Evolutionary conservation across 37 sponge, comb jelly and placozoan genomes (phyloP), one percentile per base, ranked within the genome.

Genomic region (Ephydatia muelleri): DNA sequence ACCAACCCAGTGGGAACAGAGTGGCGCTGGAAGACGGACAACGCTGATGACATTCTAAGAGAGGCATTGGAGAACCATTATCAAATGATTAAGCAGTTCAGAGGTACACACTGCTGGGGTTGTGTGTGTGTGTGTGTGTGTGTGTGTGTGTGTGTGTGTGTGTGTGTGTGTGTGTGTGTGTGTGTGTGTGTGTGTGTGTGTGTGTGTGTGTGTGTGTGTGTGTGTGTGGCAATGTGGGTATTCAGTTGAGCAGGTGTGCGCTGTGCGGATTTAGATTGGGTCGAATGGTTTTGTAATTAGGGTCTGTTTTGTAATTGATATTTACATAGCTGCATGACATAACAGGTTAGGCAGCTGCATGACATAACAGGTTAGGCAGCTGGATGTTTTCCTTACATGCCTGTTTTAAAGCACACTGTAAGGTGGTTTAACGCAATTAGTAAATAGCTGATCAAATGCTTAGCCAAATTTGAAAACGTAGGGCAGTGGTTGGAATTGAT

Each of bases 1-100:
- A 97, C 97, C n/a, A 97, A 97, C 77, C 97, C 97, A 3, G 97
- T 97, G 67, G 97, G 97, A 16, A 97, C 97, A 9, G 97, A 97
- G 80, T 97, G 97, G 97, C 68, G 82, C 28, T 97, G 97, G 97
- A 86, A 90, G 76, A 97, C 92, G 92, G 97, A 97, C 49, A 79
- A 83, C 39, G 94, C 98, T 26, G 90, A 91, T 33, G 80, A 29
- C 49, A 95, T 97, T 6, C 69, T 95, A 31, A 39, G 91, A 19
- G 94, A 85, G 35, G 91, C 94, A 49, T 78, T 97, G 35, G 88
- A 91, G 49, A 97, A 88, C 84, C 98, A 97, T 80, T 95, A 93
- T 47, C 84, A 95, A 80, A 91, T 97, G 96, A 92, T 97, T 72
- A 97, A 97, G 71, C 92, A 97, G 84, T 97, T 92, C 80, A 93